Evolutionary conservation across 2,113 vertebrate genomes (phyloP).

Genomic region (Hemiscyllium ocellatum): DNA sequence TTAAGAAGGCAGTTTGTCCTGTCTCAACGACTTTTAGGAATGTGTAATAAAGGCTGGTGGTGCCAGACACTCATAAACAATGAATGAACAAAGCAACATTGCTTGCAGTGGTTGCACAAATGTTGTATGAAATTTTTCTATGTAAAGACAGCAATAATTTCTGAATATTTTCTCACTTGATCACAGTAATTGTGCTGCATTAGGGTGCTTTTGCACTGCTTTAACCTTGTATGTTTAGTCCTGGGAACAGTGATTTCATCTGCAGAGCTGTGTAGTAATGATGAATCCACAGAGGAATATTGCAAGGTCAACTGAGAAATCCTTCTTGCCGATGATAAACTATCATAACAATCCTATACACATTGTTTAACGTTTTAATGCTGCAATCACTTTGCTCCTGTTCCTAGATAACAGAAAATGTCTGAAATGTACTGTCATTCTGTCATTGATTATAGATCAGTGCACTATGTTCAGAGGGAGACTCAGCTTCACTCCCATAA

Average conservation of each 20-base stretch:
- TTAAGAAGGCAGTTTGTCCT: too few species aligned
- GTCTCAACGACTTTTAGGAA: too few species aligned
- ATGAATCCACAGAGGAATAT: neutral
- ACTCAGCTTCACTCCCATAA: neutral
- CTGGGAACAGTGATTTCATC: neutral
- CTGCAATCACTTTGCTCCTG: neutral
- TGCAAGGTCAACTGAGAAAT: slow-evolving; percentile 7
- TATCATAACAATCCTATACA: neutral
- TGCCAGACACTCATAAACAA: too few species aligned
- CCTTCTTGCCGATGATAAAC: neutral
- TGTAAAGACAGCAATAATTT: neutral
- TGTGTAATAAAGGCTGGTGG: too few species aligned
- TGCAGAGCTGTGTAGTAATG: neutral
- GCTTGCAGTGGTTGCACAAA: neutral
- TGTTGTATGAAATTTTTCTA: neutral
- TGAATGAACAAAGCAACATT: too few species aligned
- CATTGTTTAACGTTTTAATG: slow-evolving; percentile 27
- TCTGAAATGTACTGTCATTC: neutral
- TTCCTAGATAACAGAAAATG: slow-evolving; percentile 8
- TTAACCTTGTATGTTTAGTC: neutral
- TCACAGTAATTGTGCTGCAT: neutral
- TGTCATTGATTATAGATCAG: slow-evolving; percentile 8
- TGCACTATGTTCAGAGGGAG: neutral
- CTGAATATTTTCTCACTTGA: neutral
- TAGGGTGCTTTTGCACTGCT: neutral